Evolutionary conservation across 1,140 invertebrate genomes (phyloP).

Genomic region (Monomorium pharaonis): DNA sequence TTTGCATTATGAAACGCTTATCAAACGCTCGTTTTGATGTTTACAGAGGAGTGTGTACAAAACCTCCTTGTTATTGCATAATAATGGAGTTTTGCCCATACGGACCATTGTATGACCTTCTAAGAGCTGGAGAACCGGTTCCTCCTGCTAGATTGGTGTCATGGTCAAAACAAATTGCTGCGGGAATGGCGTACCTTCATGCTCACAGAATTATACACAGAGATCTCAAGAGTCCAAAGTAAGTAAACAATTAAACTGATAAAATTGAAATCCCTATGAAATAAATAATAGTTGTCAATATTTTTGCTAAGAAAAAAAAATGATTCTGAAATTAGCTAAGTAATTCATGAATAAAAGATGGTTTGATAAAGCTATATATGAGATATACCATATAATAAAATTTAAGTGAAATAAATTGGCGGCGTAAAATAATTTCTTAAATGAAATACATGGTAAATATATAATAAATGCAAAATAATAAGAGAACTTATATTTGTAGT

Average conservation of each 20-base stretch:
- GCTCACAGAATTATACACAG: conserved; percentile 98
- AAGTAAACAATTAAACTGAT: conserved; percentile 83
- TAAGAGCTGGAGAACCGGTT: conserved; percentile 92
- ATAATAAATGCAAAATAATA: neutral
- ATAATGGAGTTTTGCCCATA: conserved; percentile 99
- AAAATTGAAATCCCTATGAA: neutral
- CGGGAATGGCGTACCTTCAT: conserved; percentile 98
- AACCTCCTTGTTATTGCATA: conserved; percentile 97
- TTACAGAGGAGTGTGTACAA: conserved; percentile 95
- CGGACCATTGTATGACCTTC: conserved; percentile 96
- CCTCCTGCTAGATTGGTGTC: conserved; percentile 93
- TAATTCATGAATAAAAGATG: neutral
- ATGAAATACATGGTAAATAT: neutral
- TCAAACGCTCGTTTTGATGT: neutral
- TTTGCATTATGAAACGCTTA: conserved; percentile 14
- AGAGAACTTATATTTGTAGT: conserved; percentile 85
- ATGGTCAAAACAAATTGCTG: conserved; percentile 98
- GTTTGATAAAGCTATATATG: neutral
- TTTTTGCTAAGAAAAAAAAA: neutral
- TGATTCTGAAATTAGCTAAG: neutral
- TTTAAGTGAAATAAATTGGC: neutral
- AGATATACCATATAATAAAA: neutral
- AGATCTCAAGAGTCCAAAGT: conserved; percentile 98
- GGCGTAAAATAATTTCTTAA: neutral
- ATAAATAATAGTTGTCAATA: neutral